Base-by-base conservation (phyloP, 2,888 invertebrate species). In the Andrena dorsata region DNA sequence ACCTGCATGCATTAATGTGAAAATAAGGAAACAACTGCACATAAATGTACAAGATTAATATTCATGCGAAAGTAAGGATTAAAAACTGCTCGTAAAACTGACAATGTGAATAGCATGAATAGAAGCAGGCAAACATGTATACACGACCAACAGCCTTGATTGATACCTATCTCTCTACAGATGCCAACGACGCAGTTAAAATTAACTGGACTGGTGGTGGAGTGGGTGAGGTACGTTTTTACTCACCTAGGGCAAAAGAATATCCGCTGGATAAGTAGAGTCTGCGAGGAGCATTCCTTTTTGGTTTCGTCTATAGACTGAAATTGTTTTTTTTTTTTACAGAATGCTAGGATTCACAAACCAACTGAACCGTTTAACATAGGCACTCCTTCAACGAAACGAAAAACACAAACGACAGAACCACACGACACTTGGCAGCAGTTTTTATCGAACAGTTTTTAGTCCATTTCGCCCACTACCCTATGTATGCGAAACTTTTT, bases 161-260 rank as follows among this genome's bases (percentile, higher is more conserved):
- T 61, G 75, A 76, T 80, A 88, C 81, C 86, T 83, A 79, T 82
- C 56, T 86, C 66, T 70, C 65, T 77, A 77, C 60, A 51, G 80
- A 77, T 83, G 84, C 80, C 84, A 72, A 79, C 78, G 75, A 72
- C 66, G 58, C 66, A 71, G 58, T 71, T 76, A 69, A 77, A 88
- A 80, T 72, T 82, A 88, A 83, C 80, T 73, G 77, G 82, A 68
- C 80, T 72, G 65, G 35, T 51, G n/a, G 32, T 68, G 66, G 53
- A 56, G 56, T 56, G 80, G 90, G 90, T 90, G 90, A 91, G 90
- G 90, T 85, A 73, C 78, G 76, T 88, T 88, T 91, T 92, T 94
- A 94, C 94, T 94, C 93, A 94, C 94, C 94, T 93, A 93, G 91
- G 90, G 91, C 90, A 90, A 92, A 90, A 91, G 90, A 90, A 90